Percentiles rank a stretch among this genome's conserved stretches.
Evolutionary conservation across 2,888 invertebrate species (phyloP).

Genomic region (Gastracanthus pulcherrimus): DNA sequence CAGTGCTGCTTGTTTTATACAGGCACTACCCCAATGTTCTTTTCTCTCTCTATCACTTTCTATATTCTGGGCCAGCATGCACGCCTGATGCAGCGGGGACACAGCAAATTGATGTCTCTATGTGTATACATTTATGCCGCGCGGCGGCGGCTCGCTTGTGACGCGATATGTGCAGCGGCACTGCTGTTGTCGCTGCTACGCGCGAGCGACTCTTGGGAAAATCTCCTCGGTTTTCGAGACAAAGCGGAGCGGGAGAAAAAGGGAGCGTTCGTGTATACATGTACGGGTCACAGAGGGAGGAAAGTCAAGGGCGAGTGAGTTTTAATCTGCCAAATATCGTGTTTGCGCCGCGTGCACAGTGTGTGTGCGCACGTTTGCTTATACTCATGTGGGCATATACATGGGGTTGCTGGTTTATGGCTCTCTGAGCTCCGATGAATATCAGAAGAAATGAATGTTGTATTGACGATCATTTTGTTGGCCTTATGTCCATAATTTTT

Average conservation of each 20-base stretch:
- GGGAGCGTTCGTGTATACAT: neutral
- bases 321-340: conserved; percentile 33
- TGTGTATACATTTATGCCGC: neutral
- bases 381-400: neutral
- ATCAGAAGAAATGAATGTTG: conserved; percentile 8
- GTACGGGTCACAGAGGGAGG: neutral
- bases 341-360: neutral
- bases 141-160: too few species aligned
- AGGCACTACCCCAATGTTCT: neutral
- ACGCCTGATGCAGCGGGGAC: neutral
- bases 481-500: too few species aligned
- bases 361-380: too few species aligned
- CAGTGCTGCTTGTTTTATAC: too few species aligned
- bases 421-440: too few species aligned
- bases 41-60: neutral
- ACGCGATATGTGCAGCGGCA: neutral
- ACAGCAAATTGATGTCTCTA: conserved; percentile 43
- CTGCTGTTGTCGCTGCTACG: too few species aligned
- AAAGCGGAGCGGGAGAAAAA: neutral
- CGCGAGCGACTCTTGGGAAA: conserved; percentile 9
- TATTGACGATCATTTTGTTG: neutral
- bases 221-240: neutral
- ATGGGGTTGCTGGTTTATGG: too few species aligned
- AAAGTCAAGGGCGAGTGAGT: conserved; percentile 42
- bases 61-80: too few species aligned